Conservation (phyloP, 2,113 vertebrate genomes). For the Anarrhichthys ocellatus region DNA sequence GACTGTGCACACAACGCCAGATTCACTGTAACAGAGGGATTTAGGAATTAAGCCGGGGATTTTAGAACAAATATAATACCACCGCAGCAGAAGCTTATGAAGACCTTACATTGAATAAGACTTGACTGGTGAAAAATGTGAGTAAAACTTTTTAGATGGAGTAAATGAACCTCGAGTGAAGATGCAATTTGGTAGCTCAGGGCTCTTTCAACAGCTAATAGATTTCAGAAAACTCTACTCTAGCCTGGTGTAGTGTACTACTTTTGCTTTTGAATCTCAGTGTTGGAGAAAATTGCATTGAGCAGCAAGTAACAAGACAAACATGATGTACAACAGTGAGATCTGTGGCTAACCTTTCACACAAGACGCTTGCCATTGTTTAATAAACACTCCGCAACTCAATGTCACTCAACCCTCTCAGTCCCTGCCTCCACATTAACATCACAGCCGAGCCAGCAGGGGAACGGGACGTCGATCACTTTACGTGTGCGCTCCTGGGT, state of each 20-base stretch:
- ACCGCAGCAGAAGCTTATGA: slow-evolving; percentile 64
- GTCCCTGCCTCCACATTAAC: slow-evolving; percentile 31
- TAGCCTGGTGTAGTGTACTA: background rate
- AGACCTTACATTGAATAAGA: slow-evolving; percentile 58
- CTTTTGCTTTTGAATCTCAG: slow-evolving; percentile 8
- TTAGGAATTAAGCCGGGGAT: slow-evolving; percentile 75
- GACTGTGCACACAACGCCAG: slow-evolving; percentile 67
- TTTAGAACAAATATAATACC: slow-evolving; percentile 77
- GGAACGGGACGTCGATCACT: slow-evolving; percentile 21
- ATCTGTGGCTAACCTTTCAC: slow-evolving; percentile 29
- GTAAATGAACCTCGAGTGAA: slow-evolving; percentile 27
- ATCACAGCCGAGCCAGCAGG: slow-evolving; percentile 25
- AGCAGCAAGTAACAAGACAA: slow-evolving; percentile 6
- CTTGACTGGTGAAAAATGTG: slow-evolving; percentile 42
- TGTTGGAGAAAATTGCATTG: slow-evolving; percentile 14
- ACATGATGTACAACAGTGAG: slow-evolving; percentile 18
- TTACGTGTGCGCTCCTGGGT: background rate
- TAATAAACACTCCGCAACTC: slow-evolving; percentile 26
- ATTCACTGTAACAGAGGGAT: slow-evolving; percentile 73
- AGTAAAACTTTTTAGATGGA: slow-evolving; percentile 39
- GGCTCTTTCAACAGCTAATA: slow-evolving; percentile 28
- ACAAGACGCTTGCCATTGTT: slow-evolving; percentile 22
- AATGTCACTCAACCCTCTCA: slow-evolving; percentile 21
- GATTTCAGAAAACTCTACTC: slow-evolving; percentile 33
- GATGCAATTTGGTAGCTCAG: slow-evolving; percentile 19